Conservation (phyloP, 2,888 invertebrate species). For the Thymelicus sylvestris region DNA sequence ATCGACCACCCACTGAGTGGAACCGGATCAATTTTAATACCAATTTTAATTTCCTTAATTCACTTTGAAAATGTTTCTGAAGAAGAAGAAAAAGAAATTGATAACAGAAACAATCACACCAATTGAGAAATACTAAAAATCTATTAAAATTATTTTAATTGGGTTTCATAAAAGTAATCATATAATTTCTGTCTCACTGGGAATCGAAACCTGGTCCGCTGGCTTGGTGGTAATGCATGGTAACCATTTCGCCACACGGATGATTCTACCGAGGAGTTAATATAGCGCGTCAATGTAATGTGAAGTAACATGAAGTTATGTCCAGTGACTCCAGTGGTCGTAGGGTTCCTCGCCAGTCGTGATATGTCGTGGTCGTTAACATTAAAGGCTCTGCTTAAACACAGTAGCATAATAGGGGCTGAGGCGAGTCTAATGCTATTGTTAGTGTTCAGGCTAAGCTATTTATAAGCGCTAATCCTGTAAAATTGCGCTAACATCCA, state of each 20-base stretch:
- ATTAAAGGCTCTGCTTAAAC: conserved; percentile 32
- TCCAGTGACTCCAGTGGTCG: conserved; percentile 18
- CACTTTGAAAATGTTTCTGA: conserved; percentile 1
- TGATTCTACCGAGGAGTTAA: neutral
- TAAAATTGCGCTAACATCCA: conserved; percentile 37
- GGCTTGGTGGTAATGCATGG: too few species aligned
- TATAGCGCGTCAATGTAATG: neutral
- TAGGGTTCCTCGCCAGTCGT: conserved; percentile 18
- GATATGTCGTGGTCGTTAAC: conserved; percentile 36
- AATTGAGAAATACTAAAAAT: too few species aligned
- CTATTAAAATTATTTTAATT: too few species aligned
- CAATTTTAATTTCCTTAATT: conserved; percentile 12
- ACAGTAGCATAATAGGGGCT: conserved; percentile 32
- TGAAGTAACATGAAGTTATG: conserved; percentile 11
- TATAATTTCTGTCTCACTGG: too few species aligned
- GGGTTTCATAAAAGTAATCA: too few species aligned
- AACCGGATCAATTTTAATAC: conserved; percentile 31
- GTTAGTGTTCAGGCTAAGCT: conserved; percentile 34
- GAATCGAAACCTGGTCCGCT: too few species aligned
- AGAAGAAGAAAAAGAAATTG: too few species aligned
- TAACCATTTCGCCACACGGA: too few species aligned
- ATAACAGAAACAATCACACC: too few species aligned
- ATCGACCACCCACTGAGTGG: conserved; percentile 26
- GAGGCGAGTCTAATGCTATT: conserved; percentile 37
- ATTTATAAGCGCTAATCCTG: conserved; percentile 37